Evolutionary conservation across 1,140 invertebrate species (phyloP), one percentile per base, ranked within the genome.

Genomic region (Thaumatotibia leucotreta): DNA sequence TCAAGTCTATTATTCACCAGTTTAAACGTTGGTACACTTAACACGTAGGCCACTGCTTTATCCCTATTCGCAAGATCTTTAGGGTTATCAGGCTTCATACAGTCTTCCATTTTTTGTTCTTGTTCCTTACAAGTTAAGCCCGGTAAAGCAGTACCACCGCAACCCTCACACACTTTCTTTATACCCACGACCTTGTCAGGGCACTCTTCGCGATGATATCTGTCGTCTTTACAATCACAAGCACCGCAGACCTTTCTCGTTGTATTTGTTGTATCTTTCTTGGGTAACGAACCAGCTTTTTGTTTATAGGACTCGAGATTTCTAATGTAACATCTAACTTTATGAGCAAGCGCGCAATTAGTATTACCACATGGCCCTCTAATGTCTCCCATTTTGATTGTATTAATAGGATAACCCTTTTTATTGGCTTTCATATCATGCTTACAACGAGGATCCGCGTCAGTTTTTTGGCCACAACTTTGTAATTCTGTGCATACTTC

Each of bases 351-450:
- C 27, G 79, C 65, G 75, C 88, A 91, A 24, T 86, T 91, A 4
- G 76, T 32, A 74, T 91, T 91, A 49, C 88, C 88, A 76, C 88
- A 91, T 27, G 88, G 84, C 10, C 88, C 87, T 20, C 66, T 77
- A 22, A 91, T 91, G 68, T 91, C 87, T 49, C 87, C 87, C 86
- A 91, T 91, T 65, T 80, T 76, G 14, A 91, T 88, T 66, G 88
- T 91, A 66, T 85, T 73, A 39, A 88, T 86, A 22, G 83, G 73
- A 84, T 88, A 84, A 58, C 54, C 71, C 66, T 81, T 83, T 65
- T 79, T 77, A 32, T 61, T 67, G 24, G 65, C 20, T 24, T 68
- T 61, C 22, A 61, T 33, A 61, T 70, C 68, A 35, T 63, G 78
- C 27, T 77, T 69, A 72, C 83, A 85, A 29, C 61, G 69, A 32